phyloP scores from a whole-genome alignment of 2,797 vertebrate species.

The Saxicola maurus region DNA sequence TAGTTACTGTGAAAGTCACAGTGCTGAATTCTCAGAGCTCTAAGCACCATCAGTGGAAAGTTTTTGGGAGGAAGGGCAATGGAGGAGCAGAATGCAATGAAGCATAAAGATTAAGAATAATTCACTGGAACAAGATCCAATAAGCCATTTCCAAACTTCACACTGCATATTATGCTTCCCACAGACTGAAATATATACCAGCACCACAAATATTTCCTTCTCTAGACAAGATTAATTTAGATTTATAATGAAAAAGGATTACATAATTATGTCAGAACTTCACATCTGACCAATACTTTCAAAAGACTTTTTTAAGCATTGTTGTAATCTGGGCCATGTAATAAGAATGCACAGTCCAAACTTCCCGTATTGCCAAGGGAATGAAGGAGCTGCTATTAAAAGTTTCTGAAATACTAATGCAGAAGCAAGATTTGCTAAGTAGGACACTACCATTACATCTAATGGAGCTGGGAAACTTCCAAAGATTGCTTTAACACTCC shows the following conservation, averaged over 20 bases:
- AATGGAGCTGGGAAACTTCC: slow-evolving; percentile 27
- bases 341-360: background rate
- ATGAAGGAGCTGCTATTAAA: slow-evolving; percentile 30
- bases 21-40: background rate
- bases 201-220: background rate
- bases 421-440: slow-evolving; percentile 30
- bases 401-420: slow-evolving; percentile 20
- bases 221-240: background rate
- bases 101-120: slow-evolving; percentile 1
- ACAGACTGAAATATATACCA: background rate
- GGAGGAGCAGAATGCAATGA: background rate
- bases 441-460: slow-evolving; percentile 19
- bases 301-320: background rate
- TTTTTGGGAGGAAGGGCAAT: background rate
- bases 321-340: slow-evolving; percentile 4
- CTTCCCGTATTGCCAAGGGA: background rate
- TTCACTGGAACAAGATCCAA: background rate
- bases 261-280: background rate
- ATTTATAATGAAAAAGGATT: background rate
- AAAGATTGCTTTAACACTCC: slow-evolving; percentile 2
- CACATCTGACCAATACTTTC: background rate
- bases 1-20: slow-evolving; percentile 16
- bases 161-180: background rate
- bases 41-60: slow-evolving; percentile 11
- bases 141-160: slow-evolving; percentile 9